phyloP scores from a whole-genome alignment of 1,140 invertebrate genomes.

The Drosophila ercepeae region DNA sequence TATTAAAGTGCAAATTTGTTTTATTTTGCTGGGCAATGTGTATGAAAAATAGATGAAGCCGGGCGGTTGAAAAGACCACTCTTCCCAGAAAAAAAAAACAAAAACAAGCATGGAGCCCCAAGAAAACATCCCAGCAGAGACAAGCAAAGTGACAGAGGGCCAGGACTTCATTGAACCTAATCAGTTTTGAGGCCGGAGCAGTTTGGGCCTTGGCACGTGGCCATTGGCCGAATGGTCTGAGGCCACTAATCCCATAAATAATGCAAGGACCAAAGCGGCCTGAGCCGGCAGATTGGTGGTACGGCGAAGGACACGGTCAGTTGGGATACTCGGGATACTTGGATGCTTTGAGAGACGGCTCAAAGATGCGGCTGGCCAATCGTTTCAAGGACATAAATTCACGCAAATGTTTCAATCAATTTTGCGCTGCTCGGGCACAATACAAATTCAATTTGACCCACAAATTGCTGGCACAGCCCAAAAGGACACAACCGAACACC shows the following conservation, averaged over 20 bases:
- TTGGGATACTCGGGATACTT: constrained; percentile 1
- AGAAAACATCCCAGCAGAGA: constrained; percentile 35
- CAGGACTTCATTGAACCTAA: constrained; percentile 75
- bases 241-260: constrained; percentile 77
- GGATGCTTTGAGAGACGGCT: constrained; percentile 11
- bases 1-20: constrained; percentile 81
- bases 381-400: constrained; percentile 81
- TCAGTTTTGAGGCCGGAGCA: constrained; percentile 71
- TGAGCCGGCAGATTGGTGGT: constrained; percentile 25
- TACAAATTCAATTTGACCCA: constrained; percentile 82
- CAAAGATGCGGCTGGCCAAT: constrained; percentile 71
- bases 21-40: constrained; percentile 63
- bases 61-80: not conserved
- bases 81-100: not conserved
- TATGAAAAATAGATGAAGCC: constrained; percentile 69
- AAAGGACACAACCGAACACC: constrained; percentile 14
- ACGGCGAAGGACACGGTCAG: constrained; percentile 9
- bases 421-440: constrained; percentile 69
- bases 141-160: constrained; percentile 13
- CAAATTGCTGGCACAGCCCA: constrained; percentile 73
- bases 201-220: constrained; percentile 62
- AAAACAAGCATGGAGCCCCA: not conserved
- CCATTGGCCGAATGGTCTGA: constrained; percentile 49
- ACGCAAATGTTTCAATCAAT: constrained; percentile 82
- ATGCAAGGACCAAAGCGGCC: constrained; percentile 48